These are phyloP conservation scores for Formica exsecta DNA, from an alignment of 1,140 invertebrate species.

Conservation along the genomic window DNA sequence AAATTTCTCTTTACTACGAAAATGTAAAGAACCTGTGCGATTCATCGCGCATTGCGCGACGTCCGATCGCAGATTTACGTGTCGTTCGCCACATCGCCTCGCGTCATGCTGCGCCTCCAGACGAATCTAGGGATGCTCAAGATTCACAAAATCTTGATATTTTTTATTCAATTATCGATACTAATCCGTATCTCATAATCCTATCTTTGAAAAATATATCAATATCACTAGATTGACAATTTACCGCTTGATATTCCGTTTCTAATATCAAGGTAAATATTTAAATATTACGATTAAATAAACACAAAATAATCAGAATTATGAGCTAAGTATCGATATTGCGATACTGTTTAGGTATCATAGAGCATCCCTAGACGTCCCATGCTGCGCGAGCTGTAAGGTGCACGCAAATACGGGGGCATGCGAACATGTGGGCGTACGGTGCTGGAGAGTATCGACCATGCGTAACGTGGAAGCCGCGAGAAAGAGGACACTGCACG, in stretches of 20 bases:
- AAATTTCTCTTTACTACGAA: neutral
- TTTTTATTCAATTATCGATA: neutral
- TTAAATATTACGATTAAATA: neutral
- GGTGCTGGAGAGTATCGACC: slow-evolving; percentile 66
- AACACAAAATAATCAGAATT: neutral
- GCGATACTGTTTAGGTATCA: neutral
- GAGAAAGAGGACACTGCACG: slow-evolving; percentile 71
- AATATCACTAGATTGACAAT: neutral
- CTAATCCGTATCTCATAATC: neutral
- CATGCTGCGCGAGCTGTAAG: slow-evolving; percentile 15
- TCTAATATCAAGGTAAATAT: neutral
- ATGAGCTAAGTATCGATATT: slow-evolving; percentile 12
- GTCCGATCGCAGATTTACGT: slow-evolving; percentile 15
- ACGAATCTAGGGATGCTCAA: slow-evolving; percentile 40
- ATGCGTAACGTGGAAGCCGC: slow-evolving; percentile 29
- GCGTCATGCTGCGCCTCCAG: slow-evolving; percentile 22
- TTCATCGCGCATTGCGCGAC: slow-evolving; percentile 10
- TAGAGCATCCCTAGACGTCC: slow-evolving; percentile 55
- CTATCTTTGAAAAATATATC: neutral
- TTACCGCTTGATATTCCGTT: neutral
- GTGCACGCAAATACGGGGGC: slow-evolving; percentile 54
- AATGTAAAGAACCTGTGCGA: slow-evolving; percentile 4
- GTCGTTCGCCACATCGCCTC: slow-evolving; percentile 48
- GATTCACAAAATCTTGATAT: neutral
- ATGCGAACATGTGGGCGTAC: slow-evolving; percentile 47